A percentile compares a stretch with the other conserved stretches of the same genome.
Evolutionary conservation across 2,797 vertebrate species (phyloP).

Genomic region (Phoeniculus purpureus): DNA sequence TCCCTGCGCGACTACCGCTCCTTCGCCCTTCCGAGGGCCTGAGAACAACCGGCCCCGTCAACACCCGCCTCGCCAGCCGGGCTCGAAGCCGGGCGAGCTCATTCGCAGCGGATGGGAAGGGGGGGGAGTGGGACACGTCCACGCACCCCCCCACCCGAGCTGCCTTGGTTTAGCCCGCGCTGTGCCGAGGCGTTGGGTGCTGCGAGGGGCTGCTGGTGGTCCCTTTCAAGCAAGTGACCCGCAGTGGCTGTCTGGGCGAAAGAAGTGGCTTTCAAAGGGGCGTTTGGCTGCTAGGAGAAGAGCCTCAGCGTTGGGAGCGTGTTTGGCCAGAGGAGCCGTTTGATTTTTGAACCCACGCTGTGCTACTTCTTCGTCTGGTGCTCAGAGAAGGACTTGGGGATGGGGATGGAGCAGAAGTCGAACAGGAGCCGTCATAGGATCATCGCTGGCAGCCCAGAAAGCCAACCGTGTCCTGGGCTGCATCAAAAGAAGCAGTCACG

Average conservation of each 20-base stretch:
- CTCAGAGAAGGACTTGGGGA: no score
- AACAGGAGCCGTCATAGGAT: no score
- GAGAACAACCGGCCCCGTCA: no score
- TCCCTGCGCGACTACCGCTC: no score
- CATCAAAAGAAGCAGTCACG: no score
- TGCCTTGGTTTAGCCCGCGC: not conserved
- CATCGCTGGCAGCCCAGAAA: no score
- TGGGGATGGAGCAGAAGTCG: no score
- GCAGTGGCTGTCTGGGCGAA: not conserved
- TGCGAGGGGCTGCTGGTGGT: not conserved
- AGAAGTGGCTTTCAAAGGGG: not conserved
- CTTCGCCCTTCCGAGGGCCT: not conserved
- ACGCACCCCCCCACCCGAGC: fast-evolving
- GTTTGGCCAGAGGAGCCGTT: not conserved
- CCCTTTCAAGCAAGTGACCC: not conserved
- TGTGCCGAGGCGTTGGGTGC: not conserved
- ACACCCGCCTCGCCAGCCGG: no score
- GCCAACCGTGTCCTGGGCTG: no score
- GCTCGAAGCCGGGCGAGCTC: not conserved
- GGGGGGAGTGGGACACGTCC: not conserved
- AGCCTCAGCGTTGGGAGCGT: not conserved
- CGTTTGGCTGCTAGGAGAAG: not conserved
- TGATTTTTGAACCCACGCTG: fast-evolving
- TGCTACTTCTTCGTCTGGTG: fast-evolving
- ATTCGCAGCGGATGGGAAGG: not conserved